phyloP scores from a whole-genome alignment of 2,113 vertebrate species.

The Microtus montanus region DNA sequence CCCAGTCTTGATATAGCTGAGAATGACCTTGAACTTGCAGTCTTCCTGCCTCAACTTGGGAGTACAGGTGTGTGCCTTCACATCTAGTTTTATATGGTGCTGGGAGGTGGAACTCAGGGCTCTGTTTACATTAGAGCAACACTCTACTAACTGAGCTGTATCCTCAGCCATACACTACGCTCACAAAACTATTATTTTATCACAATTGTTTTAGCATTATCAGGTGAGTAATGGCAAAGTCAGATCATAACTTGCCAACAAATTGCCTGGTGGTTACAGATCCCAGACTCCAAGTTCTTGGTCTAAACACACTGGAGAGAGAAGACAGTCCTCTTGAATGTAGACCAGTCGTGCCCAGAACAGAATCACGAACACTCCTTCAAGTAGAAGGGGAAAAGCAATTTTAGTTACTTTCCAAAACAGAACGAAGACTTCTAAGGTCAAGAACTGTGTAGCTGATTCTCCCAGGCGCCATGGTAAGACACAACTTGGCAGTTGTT shows the following conservation, averaged over 20 bases:
- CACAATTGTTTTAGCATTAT: not conserved
- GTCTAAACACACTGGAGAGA: not conserved
- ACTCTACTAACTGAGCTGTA: not conserved
- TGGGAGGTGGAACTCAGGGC: not conserved
- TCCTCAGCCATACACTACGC: not conserved
- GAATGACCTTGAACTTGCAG: not conserved
- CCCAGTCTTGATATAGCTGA: not conserved
- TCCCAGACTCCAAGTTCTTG: not conserved
- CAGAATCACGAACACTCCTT: not conserved
- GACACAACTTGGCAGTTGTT: slow-evolving; percentile 50
- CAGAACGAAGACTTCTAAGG: slow-evolving; percentile 46
- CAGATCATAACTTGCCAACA: not conserved
- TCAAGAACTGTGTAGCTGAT: not conserved
- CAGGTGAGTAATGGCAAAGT: not conserved
- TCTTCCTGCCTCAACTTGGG: not conserved
- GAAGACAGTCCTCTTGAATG: not conserved
- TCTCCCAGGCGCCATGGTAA: slow-evolving; percentile 22
- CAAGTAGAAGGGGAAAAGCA: not conserved
- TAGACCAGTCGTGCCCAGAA: not conserved
- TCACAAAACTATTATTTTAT: not conserved
- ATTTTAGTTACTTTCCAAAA: slow-evolving; percentile 49
- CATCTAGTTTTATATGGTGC: not conserved
- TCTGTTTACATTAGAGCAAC: not conserved
- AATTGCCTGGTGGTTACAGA: not conserved
- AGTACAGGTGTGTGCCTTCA: not conserved